Base-by-base conservation (phyloP, 2,888 invertebrate genomes). In the Micropterix aruncella region DNA sequence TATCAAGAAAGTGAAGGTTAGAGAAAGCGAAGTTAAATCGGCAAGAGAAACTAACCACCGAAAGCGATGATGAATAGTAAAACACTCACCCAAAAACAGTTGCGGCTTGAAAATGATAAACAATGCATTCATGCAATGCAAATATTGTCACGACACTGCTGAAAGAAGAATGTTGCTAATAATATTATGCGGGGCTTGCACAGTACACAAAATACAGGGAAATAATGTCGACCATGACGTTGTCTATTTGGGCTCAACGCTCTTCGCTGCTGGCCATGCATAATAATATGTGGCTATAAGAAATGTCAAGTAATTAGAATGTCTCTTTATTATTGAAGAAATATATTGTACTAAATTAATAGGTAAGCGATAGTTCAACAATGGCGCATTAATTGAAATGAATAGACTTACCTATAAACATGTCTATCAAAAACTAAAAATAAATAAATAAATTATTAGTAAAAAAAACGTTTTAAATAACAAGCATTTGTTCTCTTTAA, bases 251-350 rank as follows among this genome's bases (percentile, higher is more conserved):
- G 51, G 44, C 37, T 27, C 46, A 19, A 39, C 27, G 40, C 18
- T 50, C 15, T 47, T 52, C 40, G 44, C 44, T 43, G 41, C 40
- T 37, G 48, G 50, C 37, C 51, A 51, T 44, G 46, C 50, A 18
- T 51, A n/a, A n/a, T n/a, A n/a, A n/a, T n/a, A 47, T 44, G 48
- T 51, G 18, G 50, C 50, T 16, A 40, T 50, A 17, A 50, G 53
- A 45, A 43, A 52, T 12, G 48, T 47, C 1, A 53, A 42, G 45
- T 49, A 52, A n/a, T 42, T 52, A 38, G 52, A 48, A 9, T 50
- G 50, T 43, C 15, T 54, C 40, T 41, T 43, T 44, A 54, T 55
- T 43, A 54, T 55, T 43, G 51, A 52, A 47, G 55, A 53, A 48
- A 44, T 54, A 27, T 48, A 54, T 43, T 52, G 51, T 46, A 17